These are phyloP conservation scores for Dryadula phaetusa DNA, from an alignment of 2,888 invertebrate genomes.

Conservation along the genomic window DNA sequence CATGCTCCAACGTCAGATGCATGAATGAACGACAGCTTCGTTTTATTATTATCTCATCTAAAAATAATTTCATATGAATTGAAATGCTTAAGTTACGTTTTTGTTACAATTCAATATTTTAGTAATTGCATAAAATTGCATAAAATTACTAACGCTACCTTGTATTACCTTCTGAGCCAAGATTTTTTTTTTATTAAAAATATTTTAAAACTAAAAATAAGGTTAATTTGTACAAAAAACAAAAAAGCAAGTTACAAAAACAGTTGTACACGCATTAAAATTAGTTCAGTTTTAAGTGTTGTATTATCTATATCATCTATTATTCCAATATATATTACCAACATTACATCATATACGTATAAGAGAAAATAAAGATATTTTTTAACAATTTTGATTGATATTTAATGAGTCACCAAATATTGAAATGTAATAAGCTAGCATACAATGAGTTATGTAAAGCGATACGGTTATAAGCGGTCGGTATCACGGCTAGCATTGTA, in stretches of 20 bases:
- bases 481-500: conserved; percentile 72
- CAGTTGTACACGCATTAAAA: no score
- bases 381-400: conserved; percentile 1
- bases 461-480: conserved; percentile 55
- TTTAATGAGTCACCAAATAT: conserved; percentile 31
- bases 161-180: no score
- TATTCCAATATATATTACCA: no score
- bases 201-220: no score
- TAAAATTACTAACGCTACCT: no score
- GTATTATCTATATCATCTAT: no score
- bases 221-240: no score
- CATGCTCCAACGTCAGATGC: conserved; percentile 9
- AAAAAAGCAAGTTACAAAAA: no score
- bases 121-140: no score
- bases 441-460: conserved; percentile 73
- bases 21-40: conserved; percentile 18
- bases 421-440: conserved; percentile 38
- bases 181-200: no score
- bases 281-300: no score
- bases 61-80: conserved; percentile 4
- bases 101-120: no score
- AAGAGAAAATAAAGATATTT: neutral
- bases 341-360: neutral
- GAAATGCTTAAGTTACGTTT: neutral
- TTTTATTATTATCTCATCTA: conserved; percentile 8